Percentiles rank a stretch among this genome's conserved stretches.
phyloP scores from a whole-genome alignment of 2,113 vertebrate species.

The Lates calcarifer region DNA sequence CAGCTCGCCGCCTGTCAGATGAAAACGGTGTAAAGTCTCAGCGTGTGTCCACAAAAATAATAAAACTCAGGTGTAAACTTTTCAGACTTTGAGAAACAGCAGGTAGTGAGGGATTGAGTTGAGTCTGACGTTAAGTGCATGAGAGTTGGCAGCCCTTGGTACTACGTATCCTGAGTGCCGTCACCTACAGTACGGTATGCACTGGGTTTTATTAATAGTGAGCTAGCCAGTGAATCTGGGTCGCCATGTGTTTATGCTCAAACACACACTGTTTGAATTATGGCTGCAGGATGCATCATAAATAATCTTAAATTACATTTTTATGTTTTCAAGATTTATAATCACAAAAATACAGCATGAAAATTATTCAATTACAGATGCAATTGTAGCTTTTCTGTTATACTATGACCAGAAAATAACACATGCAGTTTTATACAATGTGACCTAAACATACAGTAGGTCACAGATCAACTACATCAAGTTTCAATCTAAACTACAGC shows the following conservation, averaged over 20 bases:
- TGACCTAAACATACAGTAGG: not conserved
- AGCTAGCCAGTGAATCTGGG: constrained; percentile 37
- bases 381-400: not conserved
- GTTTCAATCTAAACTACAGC: not conserved
- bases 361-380: not conserved
- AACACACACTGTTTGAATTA: constrained; percentile 16
- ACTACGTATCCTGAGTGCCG: not conserved
- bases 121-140: constrained; percentile 3
- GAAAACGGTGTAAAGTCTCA: not conserved
- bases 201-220: constrained; percentile 51
- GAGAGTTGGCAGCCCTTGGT: constrained; percentile 10
- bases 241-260: constrained; percentile 19
- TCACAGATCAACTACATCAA: not conserved
- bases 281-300: not conserved
- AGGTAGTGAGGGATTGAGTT: not conserved
- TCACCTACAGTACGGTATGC: constrained; percentile 31
- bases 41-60: constrained; percentile 6
- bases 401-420: not conserved
- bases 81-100: constrained; percentile 31
- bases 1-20: constrained; percentile 36
- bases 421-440: not conserved
- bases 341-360: not conserved
- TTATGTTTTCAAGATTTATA: not conserved
- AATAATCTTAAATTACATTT: not conserved
- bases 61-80: constrained; percentile 35